Evolutionary conservation across 2,113 vertebrate species (phyloP), one percentile per base, ranked within the genome.

Genomic region (Cervus canadensis): DNA sequence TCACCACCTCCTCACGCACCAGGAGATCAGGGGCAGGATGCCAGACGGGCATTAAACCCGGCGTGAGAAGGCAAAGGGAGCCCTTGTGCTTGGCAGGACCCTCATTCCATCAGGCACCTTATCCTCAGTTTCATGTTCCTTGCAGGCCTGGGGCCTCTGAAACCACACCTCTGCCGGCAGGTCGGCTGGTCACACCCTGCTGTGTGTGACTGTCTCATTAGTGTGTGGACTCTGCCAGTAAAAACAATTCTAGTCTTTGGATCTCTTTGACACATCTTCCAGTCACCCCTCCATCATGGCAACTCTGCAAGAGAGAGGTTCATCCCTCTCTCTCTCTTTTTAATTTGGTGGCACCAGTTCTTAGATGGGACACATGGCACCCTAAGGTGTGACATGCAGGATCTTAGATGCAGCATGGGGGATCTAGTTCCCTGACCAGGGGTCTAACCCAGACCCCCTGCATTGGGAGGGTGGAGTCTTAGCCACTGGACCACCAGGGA

Each of bases 11-110:
- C 36, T 87, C 71, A 40, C 21, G 91, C 86, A 78, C 84, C 62
- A 93, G 92, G 78, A 94, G 83, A 54, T 54, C 43, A 40, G 48
- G 56, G 76, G 79, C 87, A 92, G 87, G 74, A 85, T 90, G 94
- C 96, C 95, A 98, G 92, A 84, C 0, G 36, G 74, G 71, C 33
- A 36, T 93, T 90, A 98, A 95, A 87, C 19, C 40, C 81, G 30
- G 90, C 6, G 19, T 97, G 88, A 97, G 94, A 98, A 94, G 90
- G 81, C 57, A 54, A 86, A 79, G 40, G 79, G 79, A 84, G 57
- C 23, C 83, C 48, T 87, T 83, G 45, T 50, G 79, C 74, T 76
- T 79, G 30, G 79, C 40, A 59, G 87, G 93, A 60, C 84, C 96
- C 52, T 54, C 9, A 4, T 43, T 50, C 79, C 59, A 48, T 82